Conservation (phyloP, 1,140 invertebrate species). For the Drosophila elegans region DNA sequence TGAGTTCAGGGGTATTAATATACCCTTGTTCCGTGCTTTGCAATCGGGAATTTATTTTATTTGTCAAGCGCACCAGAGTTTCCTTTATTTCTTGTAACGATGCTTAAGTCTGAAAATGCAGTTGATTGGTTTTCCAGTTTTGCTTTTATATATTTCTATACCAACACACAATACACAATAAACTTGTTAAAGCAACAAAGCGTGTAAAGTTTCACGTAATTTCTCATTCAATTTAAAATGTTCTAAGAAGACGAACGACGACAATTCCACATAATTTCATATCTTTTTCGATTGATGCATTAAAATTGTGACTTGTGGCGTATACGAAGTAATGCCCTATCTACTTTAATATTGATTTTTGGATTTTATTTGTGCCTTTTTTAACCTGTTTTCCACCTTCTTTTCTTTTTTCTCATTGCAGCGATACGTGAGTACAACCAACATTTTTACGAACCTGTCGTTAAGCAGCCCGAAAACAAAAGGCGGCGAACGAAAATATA, state of each 20-base stretch:
- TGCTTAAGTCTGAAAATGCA: no score
- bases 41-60: no score
- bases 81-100: no score
- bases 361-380: conserved; percentile 1
- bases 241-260: no score
- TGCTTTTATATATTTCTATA: not conserved
- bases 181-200: no score
- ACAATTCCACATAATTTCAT: no score
- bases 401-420: conserved; percentile 54
- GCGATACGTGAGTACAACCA: conserved; percentile 71
- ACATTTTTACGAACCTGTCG: conserved; percentile 30
- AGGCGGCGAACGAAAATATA: conserved; percentile 23
- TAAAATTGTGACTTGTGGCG: not conserved
- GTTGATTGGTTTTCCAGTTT: no score
- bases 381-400: conserved; percentile 17
- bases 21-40: no score
- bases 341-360: conserved; percentile 42
- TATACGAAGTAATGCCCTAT: conserved; percentile 2
- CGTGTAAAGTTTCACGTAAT: no score
- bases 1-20: no score
- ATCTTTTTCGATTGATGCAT: not conserved
- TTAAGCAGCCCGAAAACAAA: conserved; percentile 33
- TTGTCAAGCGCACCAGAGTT: no score
- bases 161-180: not conserved
- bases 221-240: no score